These are phyloP conservation scores for Typhlomys cinereus DNA, from an alignment of 2,113 vertebrate species.

Conservation along the genomic window DNA sequence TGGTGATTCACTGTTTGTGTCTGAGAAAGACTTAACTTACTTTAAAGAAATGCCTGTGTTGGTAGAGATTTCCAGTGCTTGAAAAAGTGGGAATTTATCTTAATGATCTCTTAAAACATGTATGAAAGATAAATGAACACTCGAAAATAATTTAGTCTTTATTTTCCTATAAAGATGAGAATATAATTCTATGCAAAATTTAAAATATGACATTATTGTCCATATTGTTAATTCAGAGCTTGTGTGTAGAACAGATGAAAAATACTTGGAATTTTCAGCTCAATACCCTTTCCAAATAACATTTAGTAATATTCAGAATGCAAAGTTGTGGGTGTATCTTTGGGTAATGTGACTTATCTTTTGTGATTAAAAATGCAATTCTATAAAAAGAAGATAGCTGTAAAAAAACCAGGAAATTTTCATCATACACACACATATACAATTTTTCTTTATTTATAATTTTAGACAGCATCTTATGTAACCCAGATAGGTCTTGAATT, in stretches of 20 bases:
- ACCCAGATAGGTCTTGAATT: not conserved
- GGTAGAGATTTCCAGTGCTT: not conserved
- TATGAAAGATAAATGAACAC: not conserved
- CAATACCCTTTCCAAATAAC: slow-evolving; percentile 18
- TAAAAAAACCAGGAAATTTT: no score
- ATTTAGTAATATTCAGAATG: slow-evolving; percentile 9
- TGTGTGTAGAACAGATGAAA: not conserved
- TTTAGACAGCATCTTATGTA: not conserved
- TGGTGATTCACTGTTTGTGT: not conserved
- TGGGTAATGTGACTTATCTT: not conserved
- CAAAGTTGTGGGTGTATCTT: not conserved
- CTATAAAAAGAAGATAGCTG: not conserved
- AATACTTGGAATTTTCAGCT: not conserved
- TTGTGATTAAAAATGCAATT: slow-evolving; percentile 45
- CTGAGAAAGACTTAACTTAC: not conserved
- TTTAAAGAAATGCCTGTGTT: not conserved
- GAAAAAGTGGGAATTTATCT: not conserved
- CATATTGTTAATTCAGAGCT: not conserved
- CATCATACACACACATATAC: no score
- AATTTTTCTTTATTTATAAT: no score
- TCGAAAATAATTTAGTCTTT: slow-evolving; percentile 13
- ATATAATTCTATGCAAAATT: not conserved
- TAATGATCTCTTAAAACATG: not conserved
- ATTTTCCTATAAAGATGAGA: not conserved
- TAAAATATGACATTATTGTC: slow-evolving; percentile 8